A percentile compares a stretch with the other conserved stretches of the same genome.
Conservation (phyloP, 2,888 invertebrate species). For the Griposia aprilina region DNA sequence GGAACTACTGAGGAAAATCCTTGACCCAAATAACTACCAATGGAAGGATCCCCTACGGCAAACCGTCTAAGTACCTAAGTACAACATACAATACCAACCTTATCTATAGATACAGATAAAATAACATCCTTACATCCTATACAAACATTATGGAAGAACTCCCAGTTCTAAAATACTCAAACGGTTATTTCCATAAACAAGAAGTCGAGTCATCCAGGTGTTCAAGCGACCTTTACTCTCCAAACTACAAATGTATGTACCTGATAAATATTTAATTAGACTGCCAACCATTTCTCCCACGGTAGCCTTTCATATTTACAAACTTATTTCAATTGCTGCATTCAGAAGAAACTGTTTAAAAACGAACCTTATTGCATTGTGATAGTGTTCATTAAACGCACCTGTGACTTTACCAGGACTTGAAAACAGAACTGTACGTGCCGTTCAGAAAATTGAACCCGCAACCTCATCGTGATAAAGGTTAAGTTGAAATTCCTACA, state of each 20-base stretch:
- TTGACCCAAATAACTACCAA: slow-evolving; percentile 34
- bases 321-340: slow-evolving; percentile 43
- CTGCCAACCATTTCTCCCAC: slow-evolving; percentile 83
- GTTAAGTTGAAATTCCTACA: slow-evolving; percentile 60
- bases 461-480: background rate
- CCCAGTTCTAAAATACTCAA: background rate
- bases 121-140: slow-evolving; percentile 8
- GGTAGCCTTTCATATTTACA: slow-evolving; percentile 73
- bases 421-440: slow-evolving; percentile 22
- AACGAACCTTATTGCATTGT: slow-evolving; percentile 55
- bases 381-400: slow-evolving; percentile 37
- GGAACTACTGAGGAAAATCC: slow-evolving; percentile 13
- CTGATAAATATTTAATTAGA: slow-evolving; percentile 87
- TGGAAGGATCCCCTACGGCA: slow-evolving; percentile 2
- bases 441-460: background rate
- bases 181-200: slow-evolving; percentile 52
- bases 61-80: background rate
- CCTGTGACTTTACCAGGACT: slow-evolving; percentile 52
- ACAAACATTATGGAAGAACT: background rate
- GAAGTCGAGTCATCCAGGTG: slow-evolving; percentile 80
- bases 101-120: slow-evolving; percentile 21
- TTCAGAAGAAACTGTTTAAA: slow-evolving; percentile 6
- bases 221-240: slow-evolving; percentile 78
- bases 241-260: slow-evolving; percentile 74
- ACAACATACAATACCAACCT: slow-evolving; percentile 10